Evolutionary conservation across 2,113 vertebrate genomes (phyloP), one percentile per base, ranked within the genome.

Genomic region (Tachysurus vachellii): DNA sequence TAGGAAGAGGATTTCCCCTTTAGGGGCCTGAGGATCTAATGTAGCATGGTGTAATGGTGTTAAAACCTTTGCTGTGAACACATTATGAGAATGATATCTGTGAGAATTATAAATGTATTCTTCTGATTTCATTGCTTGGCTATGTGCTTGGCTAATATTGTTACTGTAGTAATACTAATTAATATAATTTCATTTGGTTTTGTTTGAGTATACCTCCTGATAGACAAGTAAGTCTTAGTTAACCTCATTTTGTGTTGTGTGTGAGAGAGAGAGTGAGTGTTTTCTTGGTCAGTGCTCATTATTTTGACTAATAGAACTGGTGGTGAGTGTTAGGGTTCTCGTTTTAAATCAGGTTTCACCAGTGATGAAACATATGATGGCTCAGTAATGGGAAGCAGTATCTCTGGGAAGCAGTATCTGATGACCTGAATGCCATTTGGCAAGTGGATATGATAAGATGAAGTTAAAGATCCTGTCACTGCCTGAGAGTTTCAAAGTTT

Each of bases 21-120:
- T 79, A 71, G 90, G 91, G 87, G 85, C 86, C 83, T 73, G 0
- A 88, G 89, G 94, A 94, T 93, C 54, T 82, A 21, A 9, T 59
- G 36, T 36, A 81, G 23, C 5, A n/a, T 71, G 6, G 12, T 23
- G 61, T 66, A 56, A 71, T 28, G 50, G 53, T 56, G 61, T 31
- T 61, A 75, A 23, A 85, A 19, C 9, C 42, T 77, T 54, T 53
- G 17, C 42, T 61, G 47, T 66, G 50, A 88, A 70, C 71, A 71
- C 82, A 86, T 36, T 17, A 28, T 2, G 36, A 36, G 36, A 36
- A 36, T 36, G 1, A 36, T 36, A 36, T 36, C 36, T 36, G 36
- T 36, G 36, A 36, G 36, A 36, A 36, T 36, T 36, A 36, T 36
- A 31, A 5, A 61, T 62, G 64, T 47, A 31, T 11, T 0, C 53